Evolutionary conservation across 2,888 invertebrate species (phyloP).

Genomic region (Carcina quercana): DNA sequence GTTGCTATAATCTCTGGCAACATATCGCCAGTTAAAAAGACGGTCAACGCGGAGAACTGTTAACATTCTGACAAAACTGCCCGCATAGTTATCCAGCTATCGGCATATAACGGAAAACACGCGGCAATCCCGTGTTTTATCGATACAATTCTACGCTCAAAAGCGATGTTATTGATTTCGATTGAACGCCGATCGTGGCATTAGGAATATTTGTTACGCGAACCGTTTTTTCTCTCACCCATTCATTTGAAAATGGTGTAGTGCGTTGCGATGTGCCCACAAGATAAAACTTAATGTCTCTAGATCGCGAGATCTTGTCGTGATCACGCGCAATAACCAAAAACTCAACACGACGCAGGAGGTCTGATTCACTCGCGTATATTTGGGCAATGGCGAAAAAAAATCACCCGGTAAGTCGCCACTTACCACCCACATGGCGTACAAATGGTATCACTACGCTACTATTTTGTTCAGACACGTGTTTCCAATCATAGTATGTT

Average conservation of each 20-base stretch:
- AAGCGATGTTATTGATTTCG: too few relatives aligned
- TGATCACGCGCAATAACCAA: constrained; percentile 2
- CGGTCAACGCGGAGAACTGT: constrained; percentile 1
- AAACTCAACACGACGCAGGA: constrained; percentile 38
- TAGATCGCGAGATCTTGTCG: too few relatives aligned
- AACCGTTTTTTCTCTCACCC: too few relatives aligned
- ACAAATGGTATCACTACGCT: constrained; percentile 37
- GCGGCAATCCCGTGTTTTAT: neutral
- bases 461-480: constrained; percentile 30
- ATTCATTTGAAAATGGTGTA: too few relatives aligned
- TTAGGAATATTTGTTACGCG: too few relatives aligned
- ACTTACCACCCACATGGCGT: constrained; percentile 51
- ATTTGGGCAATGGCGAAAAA: constrained; percentile 40
- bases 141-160: too few relatives aligned
- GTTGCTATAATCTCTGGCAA: constrained; percentile 16
- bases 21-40: neutral
- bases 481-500: constrained; percentile 24
- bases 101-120: neutral
- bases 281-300: too few relatives aligned
- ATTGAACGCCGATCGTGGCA: too few relatives aligned
- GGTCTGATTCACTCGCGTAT: constrained; percentile 48
- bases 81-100: too few relatives aligned
- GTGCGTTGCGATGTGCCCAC: too few relatives aligned
- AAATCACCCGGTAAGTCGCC: constrained; percentile 27
- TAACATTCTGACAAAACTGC: constrained; percentile 3